Evolutionary conservation across 2,797 vertebrate genomes (phyloP).

Genomic region (Falco cherrug): DNA sequence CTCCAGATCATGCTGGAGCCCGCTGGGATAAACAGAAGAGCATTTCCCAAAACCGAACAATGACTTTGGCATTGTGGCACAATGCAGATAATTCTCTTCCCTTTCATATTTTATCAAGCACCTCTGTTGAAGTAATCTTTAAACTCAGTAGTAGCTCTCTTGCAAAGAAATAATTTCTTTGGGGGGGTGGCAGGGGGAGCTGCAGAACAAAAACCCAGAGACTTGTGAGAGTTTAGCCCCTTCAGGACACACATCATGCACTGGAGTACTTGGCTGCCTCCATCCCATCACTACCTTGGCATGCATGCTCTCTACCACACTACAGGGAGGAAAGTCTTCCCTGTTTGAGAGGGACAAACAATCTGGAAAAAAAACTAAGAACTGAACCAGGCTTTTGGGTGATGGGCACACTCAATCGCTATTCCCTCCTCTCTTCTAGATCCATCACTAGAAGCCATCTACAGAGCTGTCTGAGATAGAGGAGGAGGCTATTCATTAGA

Average conservation of each 20-base stretch:
- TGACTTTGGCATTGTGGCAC: neutral
- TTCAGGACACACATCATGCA: neutral
- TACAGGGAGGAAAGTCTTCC: neutral
- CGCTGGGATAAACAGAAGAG: neutral
- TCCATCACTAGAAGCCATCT: neutral
- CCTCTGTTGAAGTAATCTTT: neutral
- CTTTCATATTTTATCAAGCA: neutral
- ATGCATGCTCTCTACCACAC: neutral
- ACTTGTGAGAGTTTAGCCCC: neutral
- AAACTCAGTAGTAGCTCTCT: neutral
- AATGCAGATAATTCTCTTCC: neutral
- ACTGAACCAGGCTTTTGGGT: neutral
- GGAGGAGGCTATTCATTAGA: neutral
- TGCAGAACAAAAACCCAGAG: accelerated
- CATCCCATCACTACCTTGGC: neutral
- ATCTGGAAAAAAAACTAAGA: neutral
- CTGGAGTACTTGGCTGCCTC: neutral
- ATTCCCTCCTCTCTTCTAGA: neutral
- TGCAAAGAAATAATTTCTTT: neutral
- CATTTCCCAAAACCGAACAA: neutral
- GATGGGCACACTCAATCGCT: neutral
- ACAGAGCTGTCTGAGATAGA: neutral
- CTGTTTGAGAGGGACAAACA: neutral
- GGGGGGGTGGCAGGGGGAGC: too few relatives aligned
- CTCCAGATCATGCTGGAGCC: neutral